Percentiles rank a stretch among this genome's conserved stretches.
Evolutionary conservation across 2,888 invertebrate species (phyloP).

Genomic region (Apotomis betuletana): DNA sequence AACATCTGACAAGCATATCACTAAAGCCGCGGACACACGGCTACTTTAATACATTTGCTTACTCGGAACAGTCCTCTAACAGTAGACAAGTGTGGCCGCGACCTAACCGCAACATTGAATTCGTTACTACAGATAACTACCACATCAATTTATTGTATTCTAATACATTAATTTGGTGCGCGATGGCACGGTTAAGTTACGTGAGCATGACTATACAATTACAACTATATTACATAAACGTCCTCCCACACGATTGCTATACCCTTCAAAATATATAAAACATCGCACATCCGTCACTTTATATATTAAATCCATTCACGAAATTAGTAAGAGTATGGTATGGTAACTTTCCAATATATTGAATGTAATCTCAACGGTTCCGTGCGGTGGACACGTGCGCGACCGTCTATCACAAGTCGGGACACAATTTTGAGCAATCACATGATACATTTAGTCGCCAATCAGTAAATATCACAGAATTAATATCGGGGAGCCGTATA

Average conservation of each 20-base stretch:
- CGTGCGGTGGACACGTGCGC: slow-evolving; percentile 11
- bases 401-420: slow-evolving; percentile 57
- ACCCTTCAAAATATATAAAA: slow-evolving; percentile 42
- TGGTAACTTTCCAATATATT: slow-evolving; percentile 57
- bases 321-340: slow-evolving; percentile 49
- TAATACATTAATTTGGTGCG: slow-evolving; percentile 65
- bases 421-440: slow-evolving; percentile 70
- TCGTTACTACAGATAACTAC: slow-evolving; percentile 48
- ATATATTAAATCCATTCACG: slow-evolving; percentile 44
- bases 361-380: slow-evolving; percentile 42
- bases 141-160: slow-evolving; percentile 51
- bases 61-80: neutral
- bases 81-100: slow-evolving; percentile 9
- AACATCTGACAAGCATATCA: slow-evolving; percentile 45
- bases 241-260: slow-evolving; percentile 43
- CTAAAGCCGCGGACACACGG: slow-evolving; percentile 19
- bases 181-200: slow-evolving; percentile 62
- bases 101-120: slow-evolving; percentile 25
- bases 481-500: slow-evolving; percentile 16
- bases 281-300: slow-evolving; percentile 42
- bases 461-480: slow-evolving; percentile 28
- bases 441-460: slow-evolving; percentile 44
- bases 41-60: neutral
- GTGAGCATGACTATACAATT: slow-evolving; percentile 55
- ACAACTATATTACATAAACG: slow-evolving; percentile 51